A percentile compares a stretch with the other conserved stretches of the same genome.
Conservation (phyloP, 2,113 vertebrate species). For the Noturus placidus region DNA sequence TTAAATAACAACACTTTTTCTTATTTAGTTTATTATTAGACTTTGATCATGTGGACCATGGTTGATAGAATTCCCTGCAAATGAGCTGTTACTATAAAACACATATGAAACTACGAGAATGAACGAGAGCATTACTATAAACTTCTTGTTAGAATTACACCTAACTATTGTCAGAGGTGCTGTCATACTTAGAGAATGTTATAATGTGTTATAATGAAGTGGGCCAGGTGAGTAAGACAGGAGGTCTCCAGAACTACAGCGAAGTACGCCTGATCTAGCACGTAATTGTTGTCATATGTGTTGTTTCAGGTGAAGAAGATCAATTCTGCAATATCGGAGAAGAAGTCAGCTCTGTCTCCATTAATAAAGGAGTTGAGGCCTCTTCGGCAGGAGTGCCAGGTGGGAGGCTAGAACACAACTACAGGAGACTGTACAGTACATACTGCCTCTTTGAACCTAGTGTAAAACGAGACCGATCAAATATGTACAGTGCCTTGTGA, state of each 20-base stretch:
- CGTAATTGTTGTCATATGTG: constrained; percentile 5
- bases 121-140: background rate
- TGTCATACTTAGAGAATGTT: background rate
- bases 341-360: constrained; percentile 90
- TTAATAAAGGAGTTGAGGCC: constrained; percentile 91
- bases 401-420: constrained; percentile 60
- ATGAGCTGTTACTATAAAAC: background rate
- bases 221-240: background rate
- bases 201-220: background rate
- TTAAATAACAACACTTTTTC: background rate
- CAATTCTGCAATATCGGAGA: constrained; percentile 84
- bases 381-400: constrained; percentile 86
- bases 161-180: too few relatives aligned
- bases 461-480: background rate
- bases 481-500: too few relatives aligned
- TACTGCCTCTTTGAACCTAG: background rate
- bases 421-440: background rate
- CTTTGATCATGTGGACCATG: background rate
- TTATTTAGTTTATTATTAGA: background rate
- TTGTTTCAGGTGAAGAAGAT: constrained; percentile 86
- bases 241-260: background rate
- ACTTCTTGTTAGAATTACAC: background rate
- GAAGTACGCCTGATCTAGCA: background rate
- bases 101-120: background rate
- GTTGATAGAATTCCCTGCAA: background rate